Evolutionary conservation across 2,113 vertebrate genomes (phyloP).

Genomic region (pig (Sus scrofa)): DNA sequence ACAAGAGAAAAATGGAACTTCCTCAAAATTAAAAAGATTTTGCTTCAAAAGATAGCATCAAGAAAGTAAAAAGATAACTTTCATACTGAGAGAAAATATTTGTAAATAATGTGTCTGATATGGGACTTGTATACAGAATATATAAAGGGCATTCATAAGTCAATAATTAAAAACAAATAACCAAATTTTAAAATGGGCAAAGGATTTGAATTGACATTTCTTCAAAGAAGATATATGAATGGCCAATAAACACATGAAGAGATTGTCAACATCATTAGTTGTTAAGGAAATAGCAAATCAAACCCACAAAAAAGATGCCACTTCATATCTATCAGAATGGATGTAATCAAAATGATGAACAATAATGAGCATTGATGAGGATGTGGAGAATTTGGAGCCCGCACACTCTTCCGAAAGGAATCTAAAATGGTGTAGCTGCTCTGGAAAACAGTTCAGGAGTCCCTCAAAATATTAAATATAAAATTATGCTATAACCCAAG

Average conservation of each 20-base stretch:
- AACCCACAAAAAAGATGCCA: neutral
- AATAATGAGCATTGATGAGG: neutral
- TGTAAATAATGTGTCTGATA: neutral
- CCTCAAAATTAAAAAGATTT: neutral
- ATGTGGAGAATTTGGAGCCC: neutral
- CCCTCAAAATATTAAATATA: neutral
- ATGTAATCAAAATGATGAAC: neutral
- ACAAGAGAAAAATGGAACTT: neutral
- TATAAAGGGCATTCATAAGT: neutral
- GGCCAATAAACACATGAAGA: neutral
- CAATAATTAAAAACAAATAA: slow-evolving; percentile 12
- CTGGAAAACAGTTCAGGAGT: neutral
- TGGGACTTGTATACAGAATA: neutral
- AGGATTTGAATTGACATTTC: neutral
- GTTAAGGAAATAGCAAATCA: neutral
- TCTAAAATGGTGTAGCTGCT: neutral
- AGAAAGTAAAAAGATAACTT: neutral
- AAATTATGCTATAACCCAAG: neutral
- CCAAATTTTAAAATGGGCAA: neutral
- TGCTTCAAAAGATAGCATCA: neutral
- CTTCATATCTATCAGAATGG: neutral
- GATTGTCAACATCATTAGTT: neutral
- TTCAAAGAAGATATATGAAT: neutral
- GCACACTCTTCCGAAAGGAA: neutral
- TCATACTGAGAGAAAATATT: neutral